These are phyloP conservation scores for Sebastolobus altivelis DNA, from an alignment of 2,797 vertebrate species.

Conservation along the genomic window DNA sequence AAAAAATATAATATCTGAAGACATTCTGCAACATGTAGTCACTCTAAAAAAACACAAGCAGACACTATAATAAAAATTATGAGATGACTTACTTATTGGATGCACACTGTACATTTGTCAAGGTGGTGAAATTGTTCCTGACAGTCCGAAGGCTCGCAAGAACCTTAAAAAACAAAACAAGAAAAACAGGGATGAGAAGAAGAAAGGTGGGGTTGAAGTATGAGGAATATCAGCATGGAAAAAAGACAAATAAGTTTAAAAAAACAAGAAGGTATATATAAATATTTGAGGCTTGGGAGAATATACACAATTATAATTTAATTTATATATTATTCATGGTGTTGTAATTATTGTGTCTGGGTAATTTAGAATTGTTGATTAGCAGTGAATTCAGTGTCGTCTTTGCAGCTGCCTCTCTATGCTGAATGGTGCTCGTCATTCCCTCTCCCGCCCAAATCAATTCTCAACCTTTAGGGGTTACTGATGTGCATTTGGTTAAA, in stretches of 20 bases:
- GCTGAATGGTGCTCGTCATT: background rate
- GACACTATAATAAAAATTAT: background rate
- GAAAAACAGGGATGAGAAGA: background rate
- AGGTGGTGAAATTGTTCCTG: conserved; percentile 94
- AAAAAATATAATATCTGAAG: background rate
- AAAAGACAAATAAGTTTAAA: background rate
- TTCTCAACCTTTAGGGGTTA: background rate
- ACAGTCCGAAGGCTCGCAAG: conserved; percentile 94
- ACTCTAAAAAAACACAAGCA: background rate
- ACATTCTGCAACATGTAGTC: background rate
- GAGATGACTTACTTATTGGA: conserved; percentile 90
- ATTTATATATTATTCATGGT: background rate
- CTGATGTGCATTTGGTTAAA: background rate
- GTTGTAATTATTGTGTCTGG: background rate
- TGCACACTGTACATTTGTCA: conserved; percentile 93
- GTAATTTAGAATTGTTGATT: background rate
- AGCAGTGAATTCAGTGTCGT: background rate
- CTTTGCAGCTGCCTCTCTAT: background rate
- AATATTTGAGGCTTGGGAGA: background rate
- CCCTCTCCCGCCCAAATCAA: background rate
- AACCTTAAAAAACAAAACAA: conserved; percentile 82
- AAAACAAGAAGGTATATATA: background rate
- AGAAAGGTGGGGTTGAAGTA: background rate
- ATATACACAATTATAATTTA: background rate
- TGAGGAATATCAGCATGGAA: background rate